phyloP scores from a whole-genome alignment of 2,113 vertebrate species.

The Oenanthe oenanthe region DNA sequence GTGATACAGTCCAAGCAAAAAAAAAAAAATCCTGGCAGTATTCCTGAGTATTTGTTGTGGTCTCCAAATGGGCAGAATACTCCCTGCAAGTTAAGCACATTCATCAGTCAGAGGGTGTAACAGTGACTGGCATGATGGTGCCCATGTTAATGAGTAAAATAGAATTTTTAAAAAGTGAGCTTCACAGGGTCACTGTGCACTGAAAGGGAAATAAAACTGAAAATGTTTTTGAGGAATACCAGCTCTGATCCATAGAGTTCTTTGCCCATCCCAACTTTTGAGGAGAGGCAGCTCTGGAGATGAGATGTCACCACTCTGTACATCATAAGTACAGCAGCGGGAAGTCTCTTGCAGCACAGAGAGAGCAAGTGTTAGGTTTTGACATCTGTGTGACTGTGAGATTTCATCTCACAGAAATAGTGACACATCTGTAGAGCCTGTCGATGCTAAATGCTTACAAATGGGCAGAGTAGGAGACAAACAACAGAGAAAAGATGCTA shows the following conservation, averaged over 20 bases:
- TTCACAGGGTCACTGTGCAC: not conserved
- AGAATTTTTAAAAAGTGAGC: not conserved
- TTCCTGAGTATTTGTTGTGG: not conserved
- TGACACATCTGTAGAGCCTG: not conserved
- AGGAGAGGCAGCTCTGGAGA: not conserved
- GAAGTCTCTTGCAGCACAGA: not conserved
- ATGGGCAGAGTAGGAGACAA: not conserved
- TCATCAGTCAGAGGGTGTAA: not conserved
- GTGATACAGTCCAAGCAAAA: not conserved
- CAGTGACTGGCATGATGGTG: too few species aligned
- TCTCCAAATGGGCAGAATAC: not conserved
- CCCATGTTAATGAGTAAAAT: not conserved
- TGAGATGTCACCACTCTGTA: not conserved
- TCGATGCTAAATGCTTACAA: conserved; percentile 8
- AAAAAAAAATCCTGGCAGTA: not conserved
- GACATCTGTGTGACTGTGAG: not conserved
- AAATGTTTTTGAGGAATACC: not conserved
- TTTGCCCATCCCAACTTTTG: accelerated
- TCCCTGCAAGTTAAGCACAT: not conserved
- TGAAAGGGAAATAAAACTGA: not conserved
- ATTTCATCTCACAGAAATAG: not conserved
- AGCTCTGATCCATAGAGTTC: not conserved
- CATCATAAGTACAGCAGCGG: not conserved
- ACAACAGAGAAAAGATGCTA: not conserved
- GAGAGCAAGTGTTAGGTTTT: not conserved